phyloP scores from a whole-genome alignment of 2,113 vertebrate species.

The Passer montanus region DNA sequence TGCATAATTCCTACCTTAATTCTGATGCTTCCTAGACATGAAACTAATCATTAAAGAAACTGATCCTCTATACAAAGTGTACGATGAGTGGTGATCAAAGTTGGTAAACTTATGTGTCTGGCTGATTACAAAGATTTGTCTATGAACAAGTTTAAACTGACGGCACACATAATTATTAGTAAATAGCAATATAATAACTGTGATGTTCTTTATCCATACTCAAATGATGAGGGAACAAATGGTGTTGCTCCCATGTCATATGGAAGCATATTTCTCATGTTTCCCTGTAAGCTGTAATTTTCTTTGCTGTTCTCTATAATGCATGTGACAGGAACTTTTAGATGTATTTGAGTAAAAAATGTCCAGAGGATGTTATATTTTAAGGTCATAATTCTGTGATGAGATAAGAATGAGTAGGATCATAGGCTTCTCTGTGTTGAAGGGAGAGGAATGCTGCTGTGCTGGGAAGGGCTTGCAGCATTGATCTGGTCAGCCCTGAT shows the following conservation, averaged over 20 bases:
- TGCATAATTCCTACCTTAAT: not conserved
- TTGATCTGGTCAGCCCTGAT: not conserved
- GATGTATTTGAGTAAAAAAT: not conserved
- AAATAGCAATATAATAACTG: not conserved
- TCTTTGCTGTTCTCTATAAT: not conserved
- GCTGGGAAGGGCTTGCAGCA: not conserved
- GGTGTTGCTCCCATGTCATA: not conserved
- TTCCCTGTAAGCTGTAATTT: not conserved
- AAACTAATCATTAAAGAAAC: not conserved
- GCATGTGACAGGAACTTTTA: not conserved
- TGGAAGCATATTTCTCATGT: accelerated
- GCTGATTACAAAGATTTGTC: not conserved
- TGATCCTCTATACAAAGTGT: not conserved
- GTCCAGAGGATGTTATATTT: not conserved
- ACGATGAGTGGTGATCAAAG: not conserved
- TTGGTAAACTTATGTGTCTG: not conserved
- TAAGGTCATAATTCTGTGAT: not conserved
- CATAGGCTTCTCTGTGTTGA: not conserved
- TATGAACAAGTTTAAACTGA: not conserved
- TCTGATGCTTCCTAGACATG: not conserved
- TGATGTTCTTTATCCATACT: not conserved
- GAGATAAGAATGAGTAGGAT: not conserved
- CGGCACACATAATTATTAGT: not conserved
- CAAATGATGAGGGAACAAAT: not conserved
- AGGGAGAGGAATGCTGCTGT: not conserved